Evolutionary conservation across 2,113 vertebrate species (phyloP).

Genomic region (Salvator merianae): DNA sequence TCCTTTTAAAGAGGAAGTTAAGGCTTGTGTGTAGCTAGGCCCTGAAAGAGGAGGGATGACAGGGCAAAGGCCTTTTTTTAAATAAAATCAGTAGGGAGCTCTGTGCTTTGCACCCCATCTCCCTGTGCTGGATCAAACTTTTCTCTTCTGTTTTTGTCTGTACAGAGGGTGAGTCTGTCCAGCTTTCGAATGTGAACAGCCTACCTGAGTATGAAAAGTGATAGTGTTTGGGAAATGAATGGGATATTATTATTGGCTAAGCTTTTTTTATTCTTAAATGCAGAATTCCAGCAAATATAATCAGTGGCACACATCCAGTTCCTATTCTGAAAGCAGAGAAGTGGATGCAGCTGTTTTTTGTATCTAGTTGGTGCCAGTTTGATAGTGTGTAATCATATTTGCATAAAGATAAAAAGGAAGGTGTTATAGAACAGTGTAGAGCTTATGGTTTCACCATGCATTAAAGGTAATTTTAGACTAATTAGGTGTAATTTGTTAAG

Average conservation of each 20-base stretch:
- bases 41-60: no score
- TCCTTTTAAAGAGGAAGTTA: no score
- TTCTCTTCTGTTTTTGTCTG: not conserved
- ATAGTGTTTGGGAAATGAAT: not conserved
- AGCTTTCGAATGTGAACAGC: not conserved
- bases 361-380: constrained; percentile 70
- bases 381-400: constrained; percentile 77
- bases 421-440: constrained; percentile 74
- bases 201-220: not conserved
- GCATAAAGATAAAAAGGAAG: constrained; percentile 80
- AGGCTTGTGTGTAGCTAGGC: no score
- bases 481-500: constrained; percentile 77
- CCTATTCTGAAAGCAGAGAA: constrained; percentile 69
- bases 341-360: constrained; percentile 73
- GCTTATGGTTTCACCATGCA: constrained; percentile 74
- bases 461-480: constrained; percentile 80
- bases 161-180: not conserved
- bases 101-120: not conserved
- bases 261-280: constrained; percentile 51
- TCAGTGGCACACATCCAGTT: constrained; percentile 71
- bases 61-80: no score
- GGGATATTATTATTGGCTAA: not conserved
- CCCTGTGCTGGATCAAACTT: not conserved
- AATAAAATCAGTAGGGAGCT: no score
- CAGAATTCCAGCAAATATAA: constrained; percentile 69